Percentiles rank a stretch among this genome's conserved stretches.
These are phyloP conservation scores for Saccostrea echinata DNA, from an alignment of 1,140 invertebrate genomes.

Conservation along the genomic window DNA sequence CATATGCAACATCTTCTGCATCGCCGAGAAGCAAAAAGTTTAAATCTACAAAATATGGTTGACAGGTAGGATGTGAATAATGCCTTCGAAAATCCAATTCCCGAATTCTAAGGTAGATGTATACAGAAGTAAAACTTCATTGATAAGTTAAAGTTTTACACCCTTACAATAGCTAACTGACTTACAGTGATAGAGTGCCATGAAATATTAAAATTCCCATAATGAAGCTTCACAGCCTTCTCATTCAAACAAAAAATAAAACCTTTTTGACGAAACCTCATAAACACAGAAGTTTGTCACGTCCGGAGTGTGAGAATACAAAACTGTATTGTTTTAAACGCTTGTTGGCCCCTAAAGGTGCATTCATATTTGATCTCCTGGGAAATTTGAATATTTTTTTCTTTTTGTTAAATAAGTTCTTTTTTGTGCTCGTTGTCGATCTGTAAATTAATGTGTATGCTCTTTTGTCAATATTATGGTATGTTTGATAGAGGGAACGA, in stretches of 20 bases:
- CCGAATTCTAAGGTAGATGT: neutral
- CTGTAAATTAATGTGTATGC: neutral
- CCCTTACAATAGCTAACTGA: neutral
- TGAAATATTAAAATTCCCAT: slow-evolving; percentile 1
- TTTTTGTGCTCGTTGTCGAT: neutral
- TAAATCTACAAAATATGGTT: no score
- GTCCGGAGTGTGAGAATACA: neutral
- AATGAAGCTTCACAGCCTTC: neutral
- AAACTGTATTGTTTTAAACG: slow-evolving; percentile 26
- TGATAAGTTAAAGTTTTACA: neutral
- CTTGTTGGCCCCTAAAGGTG: neutral
- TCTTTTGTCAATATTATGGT: neutral
- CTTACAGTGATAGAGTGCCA: neutral
- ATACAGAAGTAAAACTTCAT: neutral
- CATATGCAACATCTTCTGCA: neutral
- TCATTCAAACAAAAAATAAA: neutral
- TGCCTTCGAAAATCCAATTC: neutral
- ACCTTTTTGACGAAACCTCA: neutral
- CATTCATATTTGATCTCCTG: neutral
- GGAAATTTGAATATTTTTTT: slow-evolving; percentile 31
- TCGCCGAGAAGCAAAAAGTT: neutral
- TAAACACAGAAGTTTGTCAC: neutral
- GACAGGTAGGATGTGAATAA: neutral
- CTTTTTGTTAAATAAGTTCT: slow-evolving; percentile 11
- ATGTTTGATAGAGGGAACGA: neutral